Evolutionary conservation across 2,797 vertebrate genomes (phyloP).

Genomic region (Varecia variegata): DNA sequence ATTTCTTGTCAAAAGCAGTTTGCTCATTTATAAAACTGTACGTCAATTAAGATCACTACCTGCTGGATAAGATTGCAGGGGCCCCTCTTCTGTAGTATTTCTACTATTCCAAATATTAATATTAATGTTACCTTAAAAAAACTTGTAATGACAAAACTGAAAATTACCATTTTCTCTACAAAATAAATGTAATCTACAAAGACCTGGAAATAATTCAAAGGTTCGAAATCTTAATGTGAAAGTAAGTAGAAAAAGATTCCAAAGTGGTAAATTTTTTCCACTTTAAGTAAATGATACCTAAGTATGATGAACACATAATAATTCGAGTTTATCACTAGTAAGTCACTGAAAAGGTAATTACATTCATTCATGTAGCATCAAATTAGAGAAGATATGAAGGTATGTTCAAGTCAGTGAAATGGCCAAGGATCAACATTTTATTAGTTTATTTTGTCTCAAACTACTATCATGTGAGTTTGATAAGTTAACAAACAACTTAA

Average conservation of each 20-base stretch:
- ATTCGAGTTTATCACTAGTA: background rate
- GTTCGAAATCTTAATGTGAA: conserved; percentile 43
- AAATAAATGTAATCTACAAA: background rate
- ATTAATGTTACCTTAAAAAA: conserved; percentile 43
- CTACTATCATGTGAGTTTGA: background rate
- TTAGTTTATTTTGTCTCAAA: conserved; percentile 45
- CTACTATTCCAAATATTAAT: conserved; percentile 26
- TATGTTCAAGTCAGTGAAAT: conserved; percentile 21
- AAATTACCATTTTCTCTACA: conserved; percentile 70
- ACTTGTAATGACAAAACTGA: conserved; percentile 57
- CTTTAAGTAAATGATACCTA: conserved; percentile 46
- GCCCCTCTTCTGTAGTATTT: background rate
- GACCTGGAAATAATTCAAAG: background rate
- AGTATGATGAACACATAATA: background rate
- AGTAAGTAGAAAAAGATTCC: conserved; percentile 25
- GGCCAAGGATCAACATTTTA: conserved; percentile 29
- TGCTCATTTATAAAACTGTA: conserved; percentile 31
- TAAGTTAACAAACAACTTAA: background rate
- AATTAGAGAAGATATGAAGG: conserved; percentile 20
- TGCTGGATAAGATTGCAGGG: conserved; percentile 38
- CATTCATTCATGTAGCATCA: conserved; percentile 14
- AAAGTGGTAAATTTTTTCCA: background rate
- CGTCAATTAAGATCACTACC: conserved; percentile 37
- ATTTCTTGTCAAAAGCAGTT: conserved; percentile 55
- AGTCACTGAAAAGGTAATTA: background rate